Percentiles rank a stretch among this genome's conserved stretches.
Evolutionary conservation across 2,797 vertebrate species (phyloP).

Genomic region (Sciaenops ocellatus): DNA sequence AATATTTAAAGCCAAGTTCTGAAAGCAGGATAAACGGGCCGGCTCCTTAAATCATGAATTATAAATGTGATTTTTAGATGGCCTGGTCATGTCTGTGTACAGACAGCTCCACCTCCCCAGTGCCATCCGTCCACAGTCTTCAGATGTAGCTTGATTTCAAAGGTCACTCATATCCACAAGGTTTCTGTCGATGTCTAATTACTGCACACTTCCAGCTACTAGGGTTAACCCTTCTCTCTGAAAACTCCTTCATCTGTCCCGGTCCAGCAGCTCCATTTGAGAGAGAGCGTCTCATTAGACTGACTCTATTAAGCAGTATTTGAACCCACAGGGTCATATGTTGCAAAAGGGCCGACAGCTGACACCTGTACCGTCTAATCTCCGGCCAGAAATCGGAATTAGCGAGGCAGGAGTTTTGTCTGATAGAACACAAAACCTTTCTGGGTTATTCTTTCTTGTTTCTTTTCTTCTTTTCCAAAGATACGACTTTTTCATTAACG

Average conservation of each 20-base stretch:
- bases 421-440: constrained; percentile 21
- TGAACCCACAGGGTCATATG: constrained; percentile 45
- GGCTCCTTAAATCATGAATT: not conserved
- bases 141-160: constrained; percentile 29
- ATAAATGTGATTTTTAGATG: not conserved
- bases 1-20: not conserved
- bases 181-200: constrained; percentile 58
- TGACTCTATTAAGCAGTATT: constrained; percentile 33
- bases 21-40: not conserved
- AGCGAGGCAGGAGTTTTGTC: not conserved
- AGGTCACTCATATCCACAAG: constrained; percentile 51
- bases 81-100: not conserved
- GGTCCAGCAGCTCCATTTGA: constrained; percentile 39
- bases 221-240: constrained; percentile 36
- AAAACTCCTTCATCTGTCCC: constrained; percentile 53
- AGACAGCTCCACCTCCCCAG: not conserved
- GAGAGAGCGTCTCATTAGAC: constrained; percentile 59
- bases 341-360: constrained; percentile 24
- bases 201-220: constrained; percentile 25
- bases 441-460: not conserved
- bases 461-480: not conserved
- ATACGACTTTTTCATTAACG: not conserved
- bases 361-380: constrained; percentile 38
- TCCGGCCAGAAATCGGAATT: constrained; percentile 21
- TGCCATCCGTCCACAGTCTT: constrained; percentile 19